Evolutionary conservation across 1,140 invertebrate genomes (phyloP), one percentile per base, ranked within the genome.

Genomic region (Neotoxoptera formosana): DNA sequence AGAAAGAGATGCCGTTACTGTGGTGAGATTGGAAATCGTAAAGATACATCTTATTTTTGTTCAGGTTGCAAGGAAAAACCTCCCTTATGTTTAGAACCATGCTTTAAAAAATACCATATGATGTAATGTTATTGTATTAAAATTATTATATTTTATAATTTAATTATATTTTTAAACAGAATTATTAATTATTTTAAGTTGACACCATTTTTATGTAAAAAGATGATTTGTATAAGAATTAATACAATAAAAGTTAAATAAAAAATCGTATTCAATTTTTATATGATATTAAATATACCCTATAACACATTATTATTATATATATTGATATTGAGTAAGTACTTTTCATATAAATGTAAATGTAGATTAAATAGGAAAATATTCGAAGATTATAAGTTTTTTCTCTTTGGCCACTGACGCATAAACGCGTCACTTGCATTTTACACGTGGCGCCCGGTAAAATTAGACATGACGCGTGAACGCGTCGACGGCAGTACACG

Each of bases 341-440:
- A 81, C n/a, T 81, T 81, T 81, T 81, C 76, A 34, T 81, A 17
- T 11, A 81, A 81, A 81, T 81, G 21, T 34, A 81, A 34, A 81
- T 81, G 76, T 36, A 81, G n/a, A 34, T 81, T 81, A 81, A 81
- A 81, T 81, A 81, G 76, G n/a, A 81, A 81, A 34, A 81, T 81
- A 81, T 34, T 81, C n/a, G n/a, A 81, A 81, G 34, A 81, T 34
- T 81, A 81, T 17, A 81, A 34, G n/a, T 81, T 81, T 81, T 17
- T 81, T 81, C 76, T 81, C n/a, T 34, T 81, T 17, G 76, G n/a
- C 76, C 76, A 81, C 76, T 81, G 76, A 81, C 76, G 76, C 76
- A 34, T 81, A 81, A 81, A 81, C 76, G 76, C n/a, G 76, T 81
- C 76, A 81, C n/a, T 81, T 81, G 76, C 76, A 81, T 81, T 81